phyloP scores from a whole-genome alignment of 2,113 vertebrate genomes.

The Siniperca chuatsi region DNA sequence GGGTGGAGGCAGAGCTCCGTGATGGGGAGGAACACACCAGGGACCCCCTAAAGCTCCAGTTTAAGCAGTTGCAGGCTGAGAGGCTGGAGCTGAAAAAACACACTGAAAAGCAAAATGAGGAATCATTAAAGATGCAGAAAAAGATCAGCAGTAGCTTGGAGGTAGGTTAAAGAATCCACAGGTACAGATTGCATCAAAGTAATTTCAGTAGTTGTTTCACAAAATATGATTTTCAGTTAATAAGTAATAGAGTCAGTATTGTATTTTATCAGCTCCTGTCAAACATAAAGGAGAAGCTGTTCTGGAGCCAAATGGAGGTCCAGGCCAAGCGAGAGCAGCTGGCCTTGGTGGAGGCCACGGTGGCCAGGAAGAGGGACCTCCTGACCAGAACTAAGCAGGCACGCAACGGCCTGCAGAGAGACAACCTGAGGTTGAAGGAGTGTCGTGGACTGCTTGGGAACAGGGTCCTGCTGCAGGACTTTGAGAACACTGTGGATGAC shows the following conservation, averaged over 20 bases:
- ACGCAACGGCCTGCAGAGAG: constrained; percentile 73
- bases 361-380: constrained; percentile 77
- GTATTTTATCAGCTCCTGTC: constrained; percentile 74
- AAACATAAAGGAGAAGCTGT: constrained; percentile 88
- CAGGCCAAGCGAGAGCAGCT: constrained; percentile 73
- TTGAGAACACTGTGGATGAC: constrained; percentile 82
- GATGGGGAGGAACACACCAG: constrained; percentile 64
- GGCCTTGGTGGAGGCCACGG: constrained; percentile 58
- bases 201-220: fast-evolving
- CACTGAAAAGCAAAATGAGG: constrained; percentile 76
- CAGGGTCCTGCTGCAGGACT: constrained; percentile 82
- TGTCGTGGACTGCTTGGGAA: constrained; percentile 86
- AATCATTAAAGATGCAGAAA: constrained; percentile 80
- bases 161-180: constrained; percentile 11
- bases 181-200: neutral
- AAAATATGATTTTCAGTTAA: neutral
- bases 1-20: constrained; percentile 75
- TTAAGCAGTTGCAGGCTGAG: constrained; percentile 85
- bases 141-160: constrained; percentile 81
- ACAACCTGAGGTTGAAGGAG: constrained; percentile 82
- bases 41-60: constrained; percentile 78
- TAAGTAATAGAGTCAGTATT: neutral
- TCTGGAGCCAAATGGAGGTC: constrained; percentile 83
- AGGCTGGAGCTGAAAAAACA: constrained; percentile 83
- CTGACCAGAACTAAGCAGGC: constrained; percentile 82